These are phyloP conservation scores for Lota lota DNA, from an alignment of 2,113 vertebrate genomes.

Conservation along the genomic window DNA sequence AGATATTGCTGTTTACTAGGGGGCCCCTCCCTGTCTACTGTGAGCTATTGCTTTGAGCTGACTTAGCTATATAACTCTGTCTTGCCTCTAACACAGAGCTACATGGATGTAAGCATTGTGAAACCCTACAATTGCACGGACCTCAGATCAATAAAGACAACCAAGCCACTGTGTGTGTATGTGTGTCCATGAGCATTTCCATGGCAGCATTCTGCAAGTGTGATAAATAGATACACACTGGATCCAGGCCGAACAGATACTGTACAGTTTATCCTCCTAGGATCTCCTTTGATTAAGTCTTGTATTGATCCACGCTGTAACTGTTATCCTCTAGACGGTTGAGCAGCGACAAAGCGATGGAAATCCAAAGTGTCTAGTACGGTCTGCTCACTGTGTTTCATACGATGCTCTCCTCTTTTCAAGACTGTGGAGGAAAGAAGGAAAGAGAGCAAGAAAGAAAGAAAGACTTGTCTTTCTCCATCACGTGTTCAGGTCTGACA, in stretches of 20 bases:
- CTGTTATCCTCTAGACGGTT: constrained; percentile 36
- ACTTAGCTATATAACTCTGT: too few relatives aligned
- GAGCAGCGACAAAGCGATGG: constrained; percentile 37
- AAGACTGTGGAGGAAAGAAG: not conserved
- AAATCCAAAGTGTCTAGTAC: constrained; percentile 52
- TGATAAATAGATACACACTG: too few relatives aligned
- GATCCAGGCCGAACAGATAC: too few relatives aligned
- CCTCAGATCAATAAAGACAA: too few relatives aligned
- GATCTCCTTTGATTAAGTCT: constrained; percentile 38
- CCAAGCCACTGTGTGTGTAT: constrained; percentile 5
- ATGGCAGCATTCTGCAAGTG: too few relatives aligned
- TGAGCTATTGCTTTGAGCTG: too few relatives aligned
- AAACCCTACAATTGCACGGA: too few relatives aligned
- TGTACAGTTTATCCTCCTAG: constrained; percentile 19
- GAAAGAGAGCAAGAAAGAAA: not conserved
- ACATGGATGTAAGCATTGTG: too few relatives aligned
- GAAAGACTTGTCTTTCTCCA: not conserved
- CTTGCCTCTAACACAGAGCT: too few relatives aligned
- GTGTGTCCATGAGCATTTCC: too few relatives aligned
- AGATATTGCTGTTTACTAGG: constrained; percentile 21
- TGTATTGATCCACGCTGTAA: constrained; percentile 50
- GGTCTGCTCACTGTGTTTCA: constrained; percentile 30
- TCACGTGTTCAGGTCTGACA: too few relatives aligned
- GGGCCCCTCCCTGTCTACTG: too few relatives aligned
- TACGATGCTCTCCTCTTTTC: constrained; percentile 37